phyloP scores from a whole-genome alignment of 2,888 invertebrate species.

The Diabrotica balteata region DNA sequence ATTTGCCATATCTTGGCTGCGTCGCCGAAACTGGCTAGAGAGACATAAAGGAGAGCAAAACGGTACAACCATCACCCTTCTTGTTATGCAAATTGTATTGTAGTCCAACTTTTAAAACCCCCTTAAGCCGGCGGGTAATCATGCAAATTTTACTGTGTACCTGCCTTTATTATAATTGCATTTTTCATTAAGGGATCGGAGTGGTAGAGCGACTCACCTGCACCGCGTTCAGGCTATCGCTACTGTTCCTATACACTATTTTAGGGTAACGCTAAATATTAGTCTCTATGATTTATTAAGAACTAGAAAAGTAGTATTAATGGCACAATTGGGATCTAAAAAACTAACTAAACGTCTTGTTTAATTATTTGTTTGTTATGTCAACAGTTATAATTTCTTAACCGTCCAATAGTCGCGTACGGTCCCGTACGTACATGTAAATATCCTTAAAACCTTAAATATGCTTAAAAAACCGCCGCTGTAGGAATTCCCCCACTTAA shows the following conservation, averaged over 20 bases:
- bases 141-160: constrained; percentile 52
- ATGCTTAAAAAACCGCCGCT: too few relatives aligned
- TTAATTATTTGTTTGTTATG: too few relatives aligned
- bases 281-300: too few relatives aligned
- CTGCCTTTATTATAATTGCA: constrained; percentile 53
- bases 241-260: not conserved
- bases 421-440: too few relatives aligned
- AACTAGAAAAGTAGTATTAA: too few relatives aligned
- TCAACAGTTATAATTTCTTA: too few relatives aligned
- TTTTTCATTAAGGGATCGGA: constrained; percentile 44
- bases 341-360: too few relatives aligned
- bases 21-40: constrained; percentile 50
- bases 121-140: constrained; percentile 55
- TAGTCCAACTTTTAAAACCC: constrained; percentile 60
- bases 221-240: constrained; percentile 32
- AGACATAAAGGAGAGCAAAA: constrained; percentile 56
- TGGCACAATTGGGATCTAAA: too few relatives aligned
- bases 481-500: too few relatives aligned
- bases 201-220: constrained; percentile 26
- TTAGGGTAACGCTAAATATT: not conserved
- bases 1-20: constrained; percentile 53
- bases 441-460: too few relatives aligned
- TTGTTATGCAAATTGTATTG: constrained; percentile 60
- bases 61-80: constrained; percentile 47
- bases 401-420: too few relatives aligned